A percentile compares a stretch with the other conserved stretches of the same genome.
Conservation (phyloP, 2,113 vertebrate genomes). For the Cyrtonyx montezumae region DNA sequence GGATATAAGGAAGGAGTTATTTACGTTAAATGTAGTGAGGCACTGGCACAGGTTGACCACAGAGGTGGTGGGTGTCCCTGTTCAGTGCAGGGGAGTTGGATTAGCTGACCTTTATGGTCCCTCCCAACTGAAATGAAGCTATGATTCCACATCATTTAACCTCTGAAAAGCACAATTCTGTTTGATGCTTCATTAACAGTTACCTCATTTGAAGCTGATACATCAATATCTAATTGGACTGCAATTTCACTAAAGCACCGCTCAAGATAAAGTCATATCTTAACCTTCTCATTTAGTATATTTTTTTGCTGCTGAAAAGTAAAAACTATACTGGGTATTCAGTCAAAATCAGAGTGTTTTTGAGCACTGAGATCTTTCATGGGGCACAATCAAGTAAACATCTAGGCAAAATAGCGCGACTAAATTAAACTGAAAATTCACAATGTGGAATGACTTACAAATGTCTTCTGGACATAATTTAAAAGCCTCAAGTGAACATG, state of each 20-base stretch:
- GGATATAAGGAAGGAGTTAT: no score
- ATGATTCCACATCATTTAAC: background rate
- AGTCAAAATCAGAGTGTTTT: background rate
- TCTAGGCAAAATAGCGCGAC: background rate
- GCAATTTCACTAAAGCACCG: background rate
- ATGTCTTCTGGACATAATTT: background rate
- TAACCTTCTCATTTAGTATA: background rate
- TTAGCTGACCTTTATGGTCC: no score
- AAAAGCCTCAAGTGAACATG: background rate
- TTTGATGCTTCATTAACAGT: background rate
- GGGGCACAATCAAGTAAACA: background rate
- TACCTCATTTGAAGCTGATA: background rate
- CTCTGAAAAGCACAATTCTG: background rate
- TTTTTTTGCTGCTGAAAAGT: background rate
- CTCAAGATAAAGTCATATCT: background rate
- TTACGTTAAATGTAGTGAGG: no score
- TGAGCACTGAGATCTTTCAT: background rate
- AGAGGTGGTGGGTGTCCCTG: no score
- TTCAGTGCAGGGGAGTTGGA: no score
- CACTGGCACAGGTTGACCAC: no score
- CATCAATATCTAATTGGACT: background rate
- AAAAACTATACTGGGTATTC: background rate
- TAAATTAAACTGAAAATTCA: conserved; percentile 7
- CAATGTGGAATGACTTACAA: background rate
- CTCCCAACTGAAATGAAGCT: no score